Base-by-base conservation (phyloP, 2,888 invertebrate genomes). In the Fragum sueziense region DNA sequence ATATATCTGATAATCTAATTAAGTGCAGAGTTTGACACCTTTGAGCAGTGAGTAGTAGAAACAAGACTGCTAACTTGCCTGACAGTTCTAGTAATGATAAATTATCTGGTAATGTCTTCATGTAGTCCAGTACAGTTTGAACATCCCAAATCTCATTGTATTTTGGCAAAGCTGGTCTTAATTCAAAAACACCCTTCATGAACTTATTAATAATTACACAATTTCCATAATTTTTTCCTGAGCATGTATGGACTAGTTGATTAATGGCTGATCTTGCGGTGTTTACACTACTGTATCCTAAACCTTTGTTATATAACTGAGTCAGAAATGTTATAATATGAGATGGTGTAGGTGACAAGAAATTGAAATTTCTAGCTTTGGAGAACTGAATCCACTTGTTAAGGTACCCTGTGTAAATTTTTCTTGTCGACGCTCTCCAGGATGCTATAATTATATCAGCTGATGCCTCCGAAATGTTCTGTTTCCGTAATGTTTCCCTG, bases 111-210 rank as follows among this genome's bases (percentile, higher is more conserved):
- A 69, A 37, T 17, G 52, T 65, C 0, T 33, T 33, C 27, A 85
- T 17, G 62, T 76, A 80, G 17, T 29, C 34, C 41, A 85, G 47
- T 1, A 84, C 80, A n/a, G 65, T 33, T 51, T 61, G 27, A 14
- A 82, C 82, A 75, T 80, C 76, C 82, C 85, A 85, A n/a, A 76
- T 82, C 6, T 27, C 17, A 2, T 41, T 68, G 54, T 74, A 80
- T 71, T 70, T 70, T 27, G 86, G 79, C 34, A 86, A 69, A 25
- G 74, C 41, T 37, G 84, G 86, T 69, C 71, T 70, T 25, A 67
- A 22, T 27, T 71, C 51, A 59, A 78, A 79, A 3, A 77, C 68
- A 29, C 83, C 82, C 68, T 68, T 80, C 54, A 85, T 68, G 71
- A 82, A 84, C 51, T 71, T 57, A 14, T 25, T 47, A 54, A 85